Evolutionary conservation across 2,888 invertebrate species (phyloP).

Genomic region (Lasioglossum morio): DNA sequence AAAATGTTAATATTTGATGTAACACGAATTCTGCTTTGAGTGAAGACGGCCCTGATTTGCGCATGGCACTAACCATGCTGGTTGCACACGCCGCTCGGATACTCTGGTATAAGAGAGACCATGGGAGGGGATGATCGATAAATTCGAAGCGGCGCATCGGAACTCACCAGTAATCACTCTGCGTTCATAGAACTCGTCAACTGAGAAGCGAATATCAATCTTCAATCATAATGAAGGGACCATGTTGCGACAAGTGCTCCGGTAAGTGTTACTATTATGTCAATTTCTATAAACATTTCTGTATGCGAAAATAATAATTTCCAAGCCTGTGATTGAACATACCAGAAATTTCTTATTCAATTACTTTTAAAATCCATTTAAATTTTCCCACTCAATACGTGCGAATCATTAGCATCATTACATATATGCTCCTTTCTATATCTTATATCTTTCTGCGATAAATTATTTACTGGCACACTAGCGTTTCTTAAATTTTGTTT

Average conservation of each 20-base stretch:
- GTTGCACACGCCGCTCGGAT: slow-evolving; percentile 75
- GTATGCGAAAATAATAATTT: neutral
- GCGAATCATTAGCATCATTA: neutral
- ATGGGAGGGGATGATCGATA: slow-evolving; percentile 81
- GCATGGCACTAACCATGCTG: slow-evolving; percentile 73
- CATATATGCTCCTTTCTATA: neutral
- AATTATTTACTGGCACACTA: neutral
- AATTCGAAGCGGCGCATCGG: slow-evolving; percentile 73
- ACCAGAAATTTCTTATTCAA: neutral
- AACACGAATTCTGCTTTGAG: neutral
- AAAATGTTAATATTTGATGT: neutral
- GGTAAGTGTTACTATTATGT: slow-evolving; percentile 70
- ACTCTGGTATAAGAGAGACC: slow-evolving; percentile 26
- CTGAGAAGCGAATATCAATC: slow-evolving; percentile 21
- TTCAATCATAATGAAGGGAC: slow-evolving; percentile 80
- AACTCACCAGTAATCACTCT: slow-evolving; percentile 68
- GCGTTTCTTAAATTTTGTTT: neutral
- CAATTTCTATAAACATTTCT: neutral
- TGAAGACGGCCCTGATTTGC: slow-evolving; percentile 71
- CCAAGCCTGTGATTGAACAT: neutral
- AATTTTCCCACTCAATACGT: neutral
- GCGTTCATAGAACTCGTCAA: slow-evolving; percentile 50
- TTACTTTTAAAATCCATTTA: neutral
- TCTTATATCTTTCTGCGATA: neutral
- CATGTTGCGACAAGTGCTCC: slow-evolving; percentile 81